phyloP scores from a whole-genome alignment of 1,140 invertebrate genomes.

The Pogonomyrmex barbatus region DNA sequence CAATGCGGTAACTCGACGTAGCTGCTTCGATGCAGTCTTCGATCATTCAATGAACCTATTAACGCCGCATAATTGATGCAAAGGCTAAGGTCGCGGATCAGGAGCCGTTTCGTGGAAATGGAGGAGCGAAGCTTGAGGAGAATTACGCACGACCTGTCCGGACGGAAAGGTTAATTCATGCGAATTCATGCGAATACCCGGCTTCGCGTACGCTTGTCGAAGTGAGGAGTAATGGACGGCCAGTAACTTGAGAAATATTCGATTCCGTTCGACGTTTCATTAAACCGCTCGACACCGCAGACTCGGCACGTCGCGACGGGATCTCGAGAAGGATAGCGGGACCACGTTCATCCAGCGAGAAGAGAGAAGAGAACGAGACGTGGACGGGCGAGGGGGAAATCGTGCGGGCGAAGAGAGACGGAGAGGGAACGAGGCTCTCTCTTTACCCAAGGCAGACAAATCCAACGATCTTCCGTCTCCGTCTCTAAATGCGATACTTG shows the following conservation, averaged over 20 bases:
- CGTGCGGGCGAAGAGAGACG: neutral
- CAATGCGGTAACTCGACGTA: neutral
- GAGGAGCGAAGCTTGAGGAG: neutral
- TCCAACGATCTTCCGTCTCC: conserved; percentile 42
- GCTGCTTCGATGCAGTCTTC: neutral
- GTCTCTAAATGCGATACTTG: conserved; percentile 49
- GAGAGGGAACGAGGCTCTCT: neutral
- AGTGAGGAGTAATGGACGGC: conserved; percentile 36
- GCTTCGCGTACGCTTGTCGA: conserved; percentile 34
- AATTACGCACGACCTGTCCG: conserved; percentile 49
- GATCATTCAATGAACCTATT: conserved; percentile 39
- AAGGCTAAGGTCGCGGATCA: conserved; percentile 29
- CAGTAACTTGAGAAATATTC: conserved; percentile 65
- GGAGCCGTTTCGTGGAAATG: conserved; percentile 9
- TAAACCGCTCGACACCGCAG: conserved; percentile 39
- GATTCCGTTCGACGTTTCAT: conserved; percentile 65
- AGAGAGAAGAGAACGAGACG: conserved; percentile 1
- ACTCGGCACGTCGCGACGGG: neutral
- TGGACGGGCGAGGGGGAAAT: no score
- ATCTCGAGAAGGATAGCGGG: conserved; percentile 38
- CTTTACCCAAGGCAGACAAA: conserved; percentile 14
- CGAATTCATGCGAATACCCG: conserved; percentile 55
- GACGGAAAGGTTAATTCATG: conserved; percentile 61
- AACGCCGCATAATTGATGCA: conserved; percentile 38
- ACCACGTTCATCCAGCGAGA: neutral